phyloP scores from a whole-genome alignment of 2,113 vertebrate species.

The Enhydra lutris region DNA sequence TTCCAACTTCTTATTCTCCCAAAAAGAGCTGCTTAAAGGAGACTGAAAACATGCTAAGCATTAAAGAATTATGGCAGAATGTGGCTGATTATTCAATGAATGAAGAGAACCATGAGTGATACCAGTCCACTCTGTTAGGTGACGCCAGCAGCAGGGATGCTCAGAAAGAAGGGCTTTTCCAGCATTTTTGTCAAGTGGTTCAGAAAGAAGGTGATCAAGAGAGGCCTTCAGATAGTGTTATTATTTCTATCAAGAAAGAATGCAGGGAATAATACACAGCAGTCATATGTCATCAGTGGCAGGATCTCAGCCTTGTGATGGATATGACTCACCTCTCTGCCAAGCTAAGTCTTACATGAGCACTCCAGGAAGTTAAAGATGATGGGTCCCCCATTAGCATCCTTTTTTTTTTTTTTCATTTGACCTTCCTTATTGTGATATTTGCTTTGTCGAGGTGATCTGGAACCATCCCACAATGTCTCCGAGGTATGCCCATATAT shows the following conservation, averaged over 20 bases:
- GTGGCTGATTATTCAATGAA: slow-evolving; percentile 43
- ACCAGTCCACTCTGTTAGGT: slow-evolving; percentile 58
- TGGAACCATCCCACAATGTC: too few relatives aligned
- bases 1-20: slow-evolving; percentile 59
- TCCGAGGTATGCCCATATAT: too few relatives aligned
- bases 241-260: slow-evolving; percentile 83
- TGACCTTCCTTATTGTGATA: too few relatives aligned
- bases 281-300: slow-evolving; percentile 84
- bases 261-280: slow-evolving; percentile 86
- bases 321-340: slow-evolving; percentile 86
- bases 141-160: slow-evolving; percentile 26
- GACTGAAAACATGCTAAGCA: slow-evolving; percentile 66
- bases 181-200: slow-evolving; percentile 83
- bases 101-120: slow-evolving; percentile 29
- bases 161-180: slow-evolving; percentile 79
- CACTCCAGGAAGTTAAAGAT: slow-evolving; percentile 86
- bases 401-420: too few relatives aligned
- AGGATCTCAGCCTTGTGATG: slow-evolving; percentile 85
- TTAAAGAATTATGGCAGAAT: slow-evolving; percentile 58
- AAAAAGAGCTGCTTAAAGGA: slow-evolving; percentile 69
- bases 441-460: too few relatives aligned
- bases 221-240: slow-evolving; percentile 80
- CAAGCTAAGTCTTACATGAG: slow-evolving; percentile 81
- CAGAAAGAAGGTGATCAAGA: slow-evolving; percentile 78
- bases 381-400: slow-evolving; percentile 82